Evolutionary conservation across 2,888 invertebrate species (phyloP), one percentile per base, ranked within the genome.

Genomic region (Andrena trimmerana): DNA sequence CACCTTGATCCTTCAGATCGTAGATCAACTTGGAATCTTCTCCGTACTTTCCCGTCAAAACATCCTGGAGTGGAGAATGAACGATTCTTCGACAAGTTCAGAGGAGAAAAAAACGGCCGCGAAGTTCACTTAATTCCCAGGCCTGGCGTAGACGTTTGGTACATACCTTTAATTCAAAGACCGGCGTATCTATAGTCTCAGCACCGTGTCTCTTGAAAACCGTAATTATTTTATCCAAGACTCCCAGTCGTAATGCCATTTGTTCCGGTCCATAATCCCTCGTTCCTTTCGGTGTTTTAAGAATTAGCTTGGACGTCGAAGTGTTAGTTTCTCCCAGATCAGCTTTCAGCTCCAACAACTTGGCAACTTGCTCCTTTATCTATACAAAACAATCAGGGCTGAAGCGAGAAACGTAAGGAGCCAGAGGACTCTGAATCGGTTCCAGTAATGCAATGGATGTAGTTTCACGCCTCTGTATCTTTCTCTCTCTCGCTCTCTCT

Each of bases 11-110:
- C 93, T 98, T 98, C 62, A 99, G 95, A 94, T 99, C 99, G 94
- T 99, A 99, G 80, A 99, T 99, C 10, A 99, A 95, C 94, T 99
- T 99, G 0, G 99, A 98, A 94, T 99, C 99, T 95, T 99, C 99
- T 0, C 99, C 99, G 95, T 99, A 99, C 95, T 99, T 99, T 65
- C 99, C 99, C 27, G 99, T 99, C 69, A 99, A 95, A 3, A 99
- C 98, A 94, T 99, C 99, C 98, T 99, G 10, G n/a, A 0, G n/a
- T 2, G 2, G 0, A 27, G 13, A 24, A 31, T 6, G 50, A 50
- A 27, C 10, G 13, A 42, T 42, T 42, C 5, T 8, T 20, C 8
- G 10, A 10, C 7, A 57, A 27, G 57, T 10, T 10, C 24, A 27
- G 57, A 57, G 24, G 10, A 27, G 20, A 7, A 20, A 52, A 7